Percentiles rank a stretch among this genome's conserved stretches.
phyloP scores from a whole-genome alignment of 2,797 vertebrate genomes.

The Allobates femoralis region DNA sequence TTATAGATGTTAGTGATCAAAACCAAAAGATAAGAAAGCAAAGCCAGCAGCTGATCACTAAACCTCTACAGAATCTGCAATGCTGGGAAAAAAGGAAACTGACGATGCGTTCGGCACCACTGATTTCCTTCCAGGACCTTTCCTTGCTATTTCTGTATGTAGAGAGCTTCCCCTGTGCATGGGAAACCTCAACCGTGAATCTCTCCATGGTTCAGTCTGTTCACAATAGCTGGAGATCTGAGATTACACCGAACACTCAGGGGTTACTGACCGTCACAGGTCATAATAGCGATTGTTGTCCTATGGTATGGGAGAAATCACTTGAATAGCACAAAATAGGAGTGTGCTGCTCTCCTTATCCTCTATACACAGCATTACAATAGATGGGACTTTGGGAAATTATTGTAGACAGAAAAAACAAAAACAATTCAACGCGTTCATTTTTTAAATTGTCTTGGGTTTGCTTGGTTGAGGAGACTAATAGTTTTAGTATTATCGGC shows the following conservation, averaged over 20 bases:
- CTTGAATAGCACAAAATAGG: slow-evolving; percentile 43
- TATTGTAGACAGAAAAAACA: not conserved
- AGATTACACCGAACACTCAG: slow-evolving; percentile 31
- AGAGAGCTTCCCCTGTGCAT: slow-evolving; percentile 51
- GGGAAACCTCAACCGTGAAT: slow-evolving; percentile 41
- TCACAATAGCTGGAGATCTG: slow-evolving; percentile 34
- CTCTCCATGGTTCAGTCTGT: slow-evolving; percentile 48
- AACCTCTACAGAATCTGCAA: slow-evolving; percentile 33
- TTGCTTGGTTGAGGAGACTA: no score
- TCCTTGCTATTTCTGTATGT: slow-evolving; percentile 43
- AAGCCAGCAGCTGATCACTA: not conserved
- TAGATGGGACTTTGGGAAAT: not conserved
- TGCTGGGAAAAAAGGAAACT: slow-evolving; percentile 60
- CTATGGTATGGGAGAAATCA: slow-evolving; percentile 4
- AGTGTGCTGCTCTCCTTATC: slow-evolving; percentile 12
- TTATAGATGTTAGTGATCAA: not conserved
- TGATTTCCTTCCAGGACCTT: slow-evolving; percentile 53
- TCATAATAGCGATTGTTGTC: slow-evolving; percentile 56
- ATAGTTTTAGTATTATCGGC: no score
- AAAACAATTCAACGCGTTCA: not conserved
- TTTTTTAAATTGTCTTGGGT: not conserved
- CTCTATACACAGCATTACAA: not conserved
- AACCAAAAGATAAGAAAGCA: slow-evolving; percentile 19
- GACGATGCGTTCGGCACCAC: not conserved
- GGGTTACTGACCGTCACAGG: not conserved